Evolutionary conservation across 2,113 vertebrate genomes (phyloP).

Genomic region (Dissostichus mawsoni): DNA sequence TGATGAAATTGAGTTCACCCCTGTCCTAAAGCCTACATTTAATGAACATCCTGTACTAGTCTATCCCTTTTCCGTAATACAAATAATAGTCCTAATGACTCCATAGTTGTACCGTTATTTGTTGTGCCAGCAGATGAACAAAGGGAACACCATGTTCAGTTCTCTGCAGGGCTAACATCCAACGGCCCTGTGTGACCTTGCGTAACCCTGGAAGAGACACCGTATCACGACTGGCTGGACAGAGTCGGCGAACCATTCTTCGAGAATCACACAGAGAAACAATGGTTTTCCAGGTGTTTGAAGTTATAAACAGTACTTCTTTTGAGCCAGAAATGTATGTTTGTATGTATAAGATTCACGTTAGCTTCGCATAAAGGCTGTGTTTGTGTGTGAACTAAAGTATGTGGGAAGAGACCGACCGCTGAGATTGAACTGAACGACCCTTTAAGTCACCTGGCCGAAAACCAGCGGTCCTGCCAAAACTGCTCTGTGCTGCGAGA

Average conservation of each 20-base stretch:
- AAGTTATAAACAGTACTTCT: constrained; percentile 22
- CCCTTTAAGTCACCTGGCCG: constrained; percentile 60
- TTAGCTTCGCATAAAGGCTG: constrained; percentile 5
- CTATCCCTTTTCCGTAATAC: neutral
- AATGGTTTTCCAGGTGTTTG: constrained; percentile 43
- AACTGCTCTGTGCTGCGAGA: constrained; percentile 34
- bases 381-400: neutral
- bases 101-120: neutral
- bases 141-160: constrained; percentile 23
- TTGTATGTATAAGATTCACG: constrained; percentile 14
- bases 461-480: constrained; percentile 46
- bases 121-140: neutral
- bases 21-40: too few relatives aligned
- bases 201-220: constrained; percentile 27
- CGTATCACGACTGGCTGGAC: neutral
- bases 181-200: constrained; percentile 21
- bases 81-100: neutral
- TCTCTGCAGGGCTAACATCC: neutral
- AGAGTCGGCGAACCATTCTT: constrained; percentile 3
- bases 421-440: constrained; percentile 60
- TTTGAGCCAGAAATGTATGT: constrained; percentile 14
- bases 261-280: neutral
- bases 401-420: constrained; percentile 29
- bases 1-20: too few relatives aligned
- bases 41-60: neutral